Evolutionary conservation across 2,888 invertebrate species (phyloP), one percentile per base, ranked within the genome.

Genomic region (Xanthorhoe designata): DNA sequence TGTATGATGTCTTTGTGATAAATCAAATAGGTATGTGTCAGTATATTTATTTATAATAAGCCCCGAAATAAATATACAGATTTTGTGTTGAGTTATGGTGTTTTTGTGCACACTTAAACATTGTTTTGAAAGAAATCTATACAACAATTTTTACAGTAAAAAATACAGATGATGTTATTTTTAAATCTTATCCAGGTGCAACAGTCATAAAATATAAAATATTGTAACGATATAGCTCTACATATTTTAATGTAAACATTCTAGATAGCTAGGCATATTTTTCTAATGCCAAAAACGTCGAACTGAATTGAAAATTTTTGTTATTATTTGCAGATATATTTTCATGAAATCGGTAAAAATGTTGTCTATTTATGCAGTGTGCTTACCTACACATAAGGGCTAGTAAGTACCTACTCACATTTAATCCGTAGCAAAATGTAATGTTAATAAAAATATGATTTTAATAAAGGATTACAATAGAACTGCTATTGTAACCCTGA

Each of bases 311-410:
- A 55, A 60, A 49, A 55, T 47, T 6, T 53, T 58, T 47, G 35
- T 47, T 56, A 18, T 51, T 55, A 51, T 62, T 54, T 62, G 52
- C 45, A 29, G 54, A 58, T 66, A 38, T 45, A 59, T 61, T 32
- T 61, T 64, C 49, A 35, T 24, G 29, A 38, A 63, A 64, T 62
- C 47, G 50, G 62, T 70, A 70, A 68, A 68, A 64, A 24, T 29
- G 58, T 1, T 50, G 49, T 63, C 50, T 70, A 53, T 32, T 32
- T 7, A 7, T 32, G 4, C 4, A 32, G 4, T 32, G 7, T 32
- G 8, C 32, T 24, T 24, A 24, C 24, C 24, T 24, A 4, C 24
- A 24, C 24, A 24, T 24, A 24, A 24, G 4, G 24, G 24, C 24
- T 3, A 24, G 24, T 24, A n/a, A n/a, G n/a, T n/a, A n/a, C n/a